Conservation (phyloP, 2,888 invertebrate genomes). For the Cerceris ruficornis region DNA sequence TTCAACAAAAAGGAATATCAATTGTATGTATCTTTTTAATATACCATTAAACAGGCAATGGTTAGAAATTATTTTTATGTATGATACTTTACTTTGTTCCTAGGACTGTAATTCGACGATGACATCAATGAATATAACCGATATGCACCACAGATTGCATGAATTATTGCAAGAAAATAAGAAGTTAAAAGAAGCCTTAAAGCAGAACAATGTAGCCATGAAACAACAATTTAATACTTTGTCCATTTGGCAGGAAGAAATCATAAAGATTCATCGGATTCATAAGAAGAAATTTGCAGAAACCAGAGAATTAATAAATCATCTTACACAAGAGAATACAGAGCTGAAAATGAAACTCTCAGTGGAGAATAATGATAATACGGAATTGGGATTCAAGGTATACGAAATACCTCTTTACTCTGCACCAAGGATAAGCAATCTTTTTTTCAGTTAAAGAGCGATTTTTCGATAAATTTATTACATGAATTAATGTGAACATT, state of each 20-base stretch:
- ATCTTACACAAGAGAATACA: conserved; percentile 76
- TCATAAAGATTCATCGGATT: conserved; percentile 84
- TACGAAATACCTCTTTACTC: too few species aligned
- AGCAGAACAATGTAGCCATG: conserved; percentile 87
- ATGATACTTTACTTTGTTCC: conserved; percentile 7
- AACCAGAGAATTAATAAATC: conserved; percentile 84
- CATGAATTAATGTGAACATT: too few species aligned
- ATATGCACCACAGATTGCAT: conserved; percentile 83
- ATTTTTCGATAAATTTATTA: too few species aligned
- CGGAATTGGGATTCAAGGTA: conserved; percentile 38
- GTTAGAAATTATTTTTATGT: background rate
- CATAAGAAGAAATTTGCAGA: conserved; percentile 87
- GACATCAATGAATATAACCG: conserved; percentile 78
- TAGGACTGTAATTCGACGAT: conserved; percentile 74
- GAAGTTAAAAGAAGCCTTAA: conserved; percentile 85
- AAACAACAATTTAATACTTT: conserved; percentile 86
- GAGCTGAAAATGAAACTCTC: conserved; percentile 68
- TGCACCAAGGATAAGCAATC: too few species aligned
- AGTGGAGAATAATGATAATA: conserved; percentile 2
- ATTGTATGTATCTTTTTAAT: conserved; percentile 60
- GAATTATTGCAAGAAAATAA: conserved; percentile 84
- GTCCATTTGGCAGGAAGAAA: conserved; percentile 86
- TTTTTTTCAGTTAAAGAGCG: too few species aligned
- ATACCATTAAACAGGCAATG: conserved; percentile 14
- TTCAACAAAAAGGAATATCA: conserved; percentile 69